These are phyloP conservation scores for Drosophila austrosaltans DNA, from an alignment of 2,888 invertebrate species.

Conservation along the genomic window DNA sequence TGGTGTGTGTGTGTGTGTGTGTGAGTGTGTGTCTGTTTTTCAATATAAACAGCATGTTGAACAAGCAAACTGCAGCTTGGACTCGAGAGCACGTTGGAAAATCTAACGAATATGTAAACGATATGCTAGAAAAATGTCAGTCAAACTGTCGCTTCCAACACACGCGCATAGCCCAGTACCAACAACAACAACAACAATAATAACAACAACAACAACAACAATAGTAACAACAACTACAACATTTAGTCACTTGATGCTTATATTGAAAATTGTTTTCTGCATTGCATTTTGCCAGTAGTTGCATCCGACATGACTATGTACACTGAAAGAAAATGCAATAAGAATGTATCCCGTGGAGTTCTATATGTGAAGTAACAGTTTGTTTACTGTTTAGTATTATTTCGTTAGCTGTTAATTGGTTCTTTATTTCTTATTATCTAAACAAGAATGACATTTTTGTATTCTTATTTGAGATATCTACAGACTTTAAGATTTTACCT, in stretches of 20 bases:
- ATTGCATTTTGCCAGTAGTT: slow-evolving; percentile 68
- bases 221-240: slow-evolving; percentile 34
- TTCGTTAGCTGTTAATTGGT: no score
- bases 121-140: slow-evolving; percentile 82
- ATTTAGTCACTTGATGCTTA: slow-evolving; percentile 79
- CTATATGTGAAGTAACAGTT: no score
- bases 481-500: no score
- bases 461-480: no score
- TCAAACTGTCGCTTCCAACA: slow-evolving; percentile 83
- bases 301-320: slow-evolving; percentile 58
- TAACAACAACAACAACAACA: slow-evolving; percentile 54
- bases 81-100: slow-evolving; percentile 59
- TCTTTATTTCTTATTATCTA: no score
- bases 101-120: slow-evolving; percentile 79
- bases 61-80: slow-evolving; percentile 63
- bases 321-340: slow-evolving; percentile 29
- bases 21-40: slow-evolving; percentile 67
- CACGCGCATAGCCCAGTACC: slow-evolving; percentile 64
- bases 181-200: slow-evolving; percentile 50
- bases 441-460: no score
- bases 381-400: no score
- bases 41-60: slow-evolving; percentile 75
- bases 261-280: slow-evolving; percentile 79
- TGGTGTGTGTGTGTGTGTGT: slow-evolving; percentile 1
- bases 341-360: no score